phyloP scores from a whole-genome alignment of 2,888 invertebrate species.

The Andricus quercusramuli region DNA sequence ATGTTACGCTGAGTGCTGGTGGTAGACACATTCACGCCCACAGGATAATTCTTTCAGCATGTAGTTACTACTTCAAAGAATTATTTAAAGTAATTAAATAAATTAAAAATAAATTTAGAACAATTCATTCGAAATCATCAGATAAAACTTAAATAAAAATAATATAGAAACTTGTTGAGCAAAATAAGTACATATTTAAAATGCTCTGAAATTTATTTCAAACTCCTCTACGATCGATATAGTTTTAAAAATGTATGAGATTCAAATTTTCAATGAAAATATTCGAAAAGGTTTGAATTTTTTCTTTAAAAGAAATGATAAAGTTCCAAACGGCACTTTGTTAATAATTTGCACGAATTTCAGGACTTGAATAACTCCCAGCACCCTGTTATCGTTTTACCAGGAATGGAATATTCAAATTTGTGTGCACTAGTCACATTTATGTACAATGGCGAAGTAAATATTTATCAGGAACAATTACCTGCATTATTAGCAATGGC shows the following conservation, averaged over 20 bases:
- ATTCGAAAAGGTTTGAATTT: neutral
- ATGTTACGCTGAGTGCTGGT: constrained; percentile 92
- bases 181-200: too few species aligned
- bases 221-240: too few species aligned
- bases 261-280: neutral
- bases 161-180: too few species aligned
- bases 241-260: neutral
- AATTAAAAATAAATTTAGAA: constrained; percentile 48
- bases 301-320: too few species aligned
- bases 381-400: constrained; percentile 86
- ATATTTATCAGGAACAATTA: constrained; percentile 89
- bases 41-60: constrained; percentile 91
- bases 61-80: constrained; percentile 94
- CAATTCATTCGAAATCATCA: neutral
- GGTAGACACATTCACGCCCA: constrained; percentile 92
- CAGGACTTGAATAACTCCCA: constrained; percentile 86
- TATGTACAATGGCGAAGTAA: constrained; percentile 94
- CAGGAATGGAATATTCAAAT: constrained; percentile 86
- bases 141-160: neutral
- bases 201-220: too few species aligned
- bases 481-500: constrained; percentile 89
- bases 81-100: constrained; percentile 85
- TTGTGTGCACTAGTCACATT: constrained; percentile 89
- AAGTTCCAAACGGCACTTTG: neutral
- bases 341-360: constrained; percentile 54